phyloP scores from a whole-genome alignment of 2,888 invertebrate genomes.

The Ligdia adustata region DNA sequence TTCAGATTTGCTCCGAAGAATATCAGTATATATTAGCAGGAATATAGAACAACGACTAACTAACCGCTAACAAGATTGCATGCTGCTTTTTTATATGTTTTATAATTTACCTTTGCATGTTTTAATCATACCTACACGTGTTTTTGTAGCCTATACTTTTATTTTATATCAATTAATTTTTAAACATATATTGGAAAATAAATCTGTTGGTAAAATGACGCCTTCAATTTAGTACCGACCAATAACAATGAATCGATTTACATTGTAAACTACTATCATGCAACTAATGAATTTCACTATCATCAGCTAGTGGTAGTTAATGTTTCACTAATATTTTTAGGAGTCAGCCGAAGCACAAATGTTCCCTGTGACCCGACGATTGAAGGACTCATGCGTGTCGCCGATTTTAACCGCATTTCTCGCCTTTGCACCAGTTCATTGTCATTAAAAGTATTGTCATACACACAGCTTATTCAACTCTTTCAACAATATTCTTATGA shows the following conservation, averaged over 20 bases:
- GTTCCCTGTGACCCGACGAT: conserved; percentile 77
- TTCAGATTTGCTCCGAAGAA: conserved; percentile 82
- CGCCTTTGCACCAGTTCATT: conserved; percentile 42
- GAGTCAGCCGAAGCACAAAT: conserved; percentile 70
- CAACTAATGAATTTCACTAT: conserved; percentile 23
- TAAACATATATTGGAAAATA: not conserved
- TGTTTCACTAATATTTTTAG: conserved; percentile 73
- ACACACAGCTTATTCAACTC: too few species aligned
- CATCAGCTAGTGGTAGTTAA: conserved; percentile 22
- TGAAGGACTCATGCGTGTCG: conserved; percentile 56
- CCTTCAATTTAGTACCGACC: not conserved
- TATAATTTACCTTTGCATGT: conserved; percentile 32
- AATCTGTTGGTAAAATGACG: not conserved
- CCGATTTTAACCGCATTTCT: conserved; percentile 51
- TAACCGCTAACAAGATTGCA: conserved; percentile 37
- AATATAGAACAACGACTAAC: conserved; percentile 14
- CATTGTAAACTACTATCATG: not conserved
- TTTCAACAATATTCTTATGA: too few species aligned
- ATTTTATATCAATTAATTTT: conserved; percentile 18
- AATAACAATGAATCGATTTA: not conserved
- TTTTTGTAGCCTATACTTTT: conserved; percentile 32
- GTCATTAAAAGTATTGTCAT: conserved; percentile 21
- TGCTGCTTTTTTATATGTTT: conserved; percentile 27
- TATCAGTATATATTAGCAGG: conserved; percentile 71
- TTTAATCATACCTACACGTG: conserved; percentile 33